Conservation (phyloP, 1,140 invertebrate species). For the Zophobas morio region DNA sequence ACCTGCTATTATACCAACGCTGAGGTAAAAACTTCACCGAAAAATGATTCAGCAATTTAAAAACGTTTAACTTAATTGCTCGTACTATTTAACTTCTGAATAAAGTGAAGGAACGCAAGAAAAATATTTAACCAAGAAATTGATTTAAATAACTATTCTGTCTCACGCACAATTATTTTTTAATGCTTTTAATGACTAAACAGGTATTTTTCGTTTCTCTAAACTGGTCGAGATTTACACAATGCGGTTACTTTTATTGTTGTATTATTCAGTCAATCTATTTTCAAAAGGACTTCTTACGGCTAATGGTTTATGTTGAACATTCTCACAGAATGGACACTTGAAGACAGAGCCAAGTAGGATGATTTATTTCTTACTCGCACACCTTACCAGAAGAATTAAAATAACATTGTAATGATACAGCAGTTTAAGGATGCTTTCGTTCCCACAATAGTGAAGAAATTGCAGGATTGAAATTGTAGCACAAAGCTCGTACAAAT, state of each 20-base stretch:
- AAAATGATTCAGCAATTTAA: slow-evolving; percentile 49
- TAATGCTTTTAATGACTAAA: slow-evolving; percentile 39
- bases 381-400: slow-evolving; percentile 12
- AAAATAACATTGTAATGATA: slow-evolving; percentile 27
- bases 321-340: neutral
- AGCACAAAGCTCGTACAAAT: too few relatives aligned
- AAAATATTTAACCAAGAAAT: slow-evolving; percentile 44
- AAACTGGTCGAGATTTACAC: neutral
- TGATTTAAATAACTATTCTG: slow-evolving; percentile 47
- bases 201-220: slow-evolving; percentile 34
- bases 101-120: slow-evolving; percentile 31
- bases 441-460: too few relatives aligned
- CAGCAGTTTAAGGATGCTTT: slow-evolving; percentile 6
- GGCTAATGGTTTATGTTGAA: slow-evolving; percentile 26
- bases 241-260: slow-evolving; percentile 22
- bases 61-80: slow-evolving; percentile 47
- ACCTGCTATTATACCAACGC: neutral
- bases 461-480: too few relatives aligned
- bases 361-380: slow-evolving; percentile 17
- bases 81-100: slow-evolving; percentile 43
- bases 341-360: neutral
- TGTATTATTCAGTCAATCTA: slow-evolving; percentile 24
- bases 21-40: slow-evolving; percentile 25
- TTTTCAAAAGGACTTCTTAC: slow-evolving; percentile 5
- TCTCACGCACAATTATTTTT: slow-evolving; percentile 49